Percentiles rank a stretch among this genome's conserved stretches.
Conservation (phyloP, 2,888 invertebrate genomes). For the Eubasilissa splendida region DNA sequence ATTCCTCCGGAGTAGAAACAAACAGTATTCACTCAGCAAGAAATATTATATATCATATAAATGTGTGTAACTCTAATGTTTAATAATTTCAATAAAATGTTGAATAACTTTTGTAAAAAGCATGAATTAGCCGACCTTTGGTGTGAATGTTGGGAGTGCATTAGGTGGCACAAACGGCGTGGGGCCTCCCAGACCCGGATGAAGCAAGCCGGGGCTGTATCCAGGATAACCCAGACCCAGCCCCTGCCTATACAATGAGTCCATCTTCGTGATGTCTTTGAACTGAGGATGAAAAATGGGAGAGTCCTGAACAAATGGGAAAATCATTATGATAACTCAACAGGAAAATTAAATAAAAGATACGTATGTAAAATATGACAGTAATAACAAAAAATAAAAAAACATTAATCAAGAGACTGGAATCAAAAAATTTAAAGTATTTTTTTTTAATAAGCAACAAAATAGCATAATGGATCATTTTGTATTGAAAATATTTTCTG, state of each 20-base stretch:
- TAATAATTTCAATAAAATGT: too few relatives aligned
- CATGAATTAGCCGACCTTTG: constrained; percentile 78
- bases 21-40: too few relatives aligned
- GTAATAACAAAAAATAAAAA: neutral
- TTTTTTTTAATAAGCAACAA: too few relatives aligned
- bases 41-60: too few relatives aligned
- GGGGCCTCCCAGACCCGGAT: constrained; percentile 82
- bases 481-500: too few relatives aligned
- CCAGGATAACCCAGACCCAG: constrained; percentile 86
- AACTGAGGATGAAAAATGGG: constrained; percentile 71
- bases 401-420: neutral
- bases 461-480: too few relatives aligned
- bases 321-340: constrained; percentile 5
- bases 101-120: too few relatives aligned
- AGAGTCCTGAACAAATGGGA: constrained; percentile 37
- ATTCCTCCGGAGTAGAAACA: neutral
- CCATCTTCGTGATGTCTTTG: constrained; percentile 91
- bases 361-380: too few relatives aligned
- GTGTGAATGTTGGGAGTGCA: constrained; percentile 89
- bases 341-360: too few relatives aligned
- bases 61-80: too few relatives aligned
- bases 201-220: constrained; percentile 83
- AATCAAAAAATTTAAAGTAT: too few relatives aligned
- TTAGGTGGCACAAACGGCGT: constrained; percentile 93
- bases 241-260: constrained; percentile 85